Base-by-base conservation (phyloP, 2,888 invertebrate species). In the Aelia acuminata region DNA sequence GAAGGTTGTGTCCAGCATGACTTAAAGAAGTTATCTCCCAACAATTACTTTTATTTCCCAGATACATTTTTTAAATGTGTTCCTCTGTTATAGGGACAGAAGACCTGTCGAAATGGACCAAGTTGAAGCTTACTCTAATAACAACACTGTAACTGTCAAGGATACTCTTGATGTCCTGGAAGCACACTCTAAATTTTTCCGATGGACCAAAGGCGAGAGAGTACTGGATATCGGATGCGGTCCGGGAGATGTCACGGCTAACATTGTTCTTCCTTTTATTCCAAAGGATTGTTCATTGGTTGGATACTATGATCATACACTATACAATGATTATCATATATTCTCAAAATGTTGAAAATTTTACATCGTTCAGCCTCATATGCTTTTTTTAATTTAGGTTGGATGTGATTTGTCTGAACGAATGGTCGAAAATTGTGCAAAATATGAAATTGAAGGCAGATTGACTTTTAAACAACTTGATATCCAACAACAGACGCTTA, bases 201-300 rank as follows among this genome's bases (percentile, higher is more conserved):
- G 93, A 89, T 95, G 95, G 95, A 93, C 93, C 87, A 91, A 92
- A 0, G 92, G 92, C 20, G 94, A 94, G 85, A 92, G 92, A 22
- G 92, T 95, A 57, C 91, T 95, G 89, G 91, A 91, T 88, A 88
- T 91, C 8, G 91, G 91, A 15, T 91, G 91, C 85, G 91, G 91
- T 18, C 90, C 91, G 13, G 91, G 91, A n/a, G 91, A 91, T 84
- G 92, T 92, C 90, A 92, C 92, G 47, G 91, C 90, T 0, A 90
- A 91, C 84, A 92, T 95, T 49, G 92, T 97, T 89, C 92, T 95
- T 90, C 95, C 95, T 0, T 92, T 94, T 89, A 91, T 96, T 87
- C 95, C 96, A 0, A 63, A 87, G 57, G 88, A 86, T 39, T 63
- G 89, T 22, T 26, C 35, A 84, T 75, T 91, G 88, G 90, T 90